These are phyloP conservation scores for Thunnus albacares DNA, from an alignment of 2,797 vertebrate species.

Conservation along the genomic window DNA sequence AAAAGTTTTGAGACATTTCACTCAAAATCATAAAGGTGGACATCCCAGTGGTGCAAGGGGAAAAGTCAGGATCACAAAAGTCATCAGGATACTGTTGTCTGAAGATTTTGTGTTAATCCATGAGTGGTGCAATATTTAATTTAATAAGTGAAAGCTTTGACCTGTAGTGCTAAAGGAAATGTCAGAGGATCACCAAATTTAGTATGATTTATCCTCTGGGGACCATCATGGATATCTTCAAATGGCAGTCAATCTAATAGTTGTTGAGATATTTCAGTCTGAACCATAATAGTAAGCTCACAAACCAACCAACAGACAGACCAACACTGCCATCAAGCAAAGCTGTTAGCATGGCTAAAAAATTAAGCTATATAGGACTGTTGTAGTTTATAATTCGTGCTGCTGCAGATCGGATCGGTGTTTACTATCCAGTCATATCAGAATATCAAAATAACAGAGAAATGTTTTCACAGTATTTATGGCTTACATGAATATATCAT, in stretches of 20 bases:
- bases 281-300: not conserved
- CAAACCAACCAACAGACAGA: not conserved
- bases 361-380: not conserved
- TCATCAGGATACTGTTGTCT: too few species aligned
- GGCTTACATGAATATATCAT: conserved; percentile 4
- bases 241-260: not conserved
- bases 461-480: conserved; percentile 22
- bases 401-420: conserved; percentile 1
- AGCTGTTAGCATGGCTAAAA: not conserved
- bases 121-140: not conserved
- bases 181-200: not conserved
- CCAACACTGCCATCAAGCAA: not conserved
- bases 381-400: not conserved
- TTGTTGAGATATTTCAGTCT: not conserved
- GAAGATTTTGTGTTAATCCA: not conserved
- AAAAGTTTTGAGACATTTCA: too few species aligned
- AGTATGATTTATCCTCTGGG: not conserved
- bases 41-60: too few species aligned
- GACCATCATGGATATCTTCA: not conserved
- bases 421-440: conserved; percentile 4
- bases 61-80: too few species aligned
- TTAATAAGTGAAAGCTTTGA: not conserved
- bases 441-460: conserved; percentile 10
- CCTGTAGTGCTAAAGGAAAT: not conserved
- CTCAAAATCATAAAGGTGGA: not conserved